phyloP scores from a whole-genome alignment of 2,888 invertebrate species.

The Bruchidius siliquastri region DNA sequence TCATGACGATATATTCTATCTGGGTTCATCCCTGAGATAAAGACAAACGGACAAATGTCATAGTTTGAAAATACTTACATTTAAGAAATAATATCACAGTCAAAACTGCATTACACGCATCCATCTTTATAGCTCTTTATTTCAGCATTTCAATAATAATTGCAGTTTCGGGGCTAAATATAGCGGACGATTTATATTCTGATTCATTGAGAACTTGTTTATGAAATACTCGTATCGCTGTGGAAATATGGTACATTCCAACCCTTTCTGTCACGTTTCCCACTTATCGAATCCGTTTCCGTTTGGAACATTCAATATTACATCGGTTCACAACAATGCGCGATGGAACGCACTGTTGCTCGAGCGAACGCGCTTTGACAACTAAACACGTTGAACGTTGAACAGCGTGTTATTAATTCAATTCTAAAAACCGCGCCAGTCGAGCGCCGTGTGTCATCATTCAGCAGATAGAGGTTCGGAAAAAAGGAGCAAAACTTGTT shows the following conservation, averaged over 20 bases:
- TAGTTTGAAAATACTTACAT: no score
- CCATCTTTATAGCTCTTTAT: neutral
- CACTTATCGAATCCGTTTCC: neutral
- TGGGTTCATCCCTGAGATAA: no score
- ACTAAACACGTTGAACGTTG: neutral
- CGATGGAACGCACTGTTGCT: neutral
- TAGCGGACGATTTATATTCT: neutral
- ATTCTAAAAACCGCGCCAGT: neutral
- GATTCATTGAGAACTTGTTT: neutral
- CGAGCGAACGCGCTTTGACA: neutral
- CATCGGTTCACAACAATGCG: neutral
- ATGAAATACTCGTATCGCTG: neutral
- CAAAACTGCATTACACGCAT: neutral
- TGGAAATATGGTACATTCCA: neutral
- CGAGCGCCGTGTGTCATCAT: neutral
- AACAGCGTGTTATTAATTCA: neutral
- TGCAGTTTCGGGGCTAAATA: neutral
- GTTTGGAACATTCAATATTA: neutral
- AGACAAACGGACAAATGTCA: no score
- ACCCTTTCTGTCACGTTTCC: neutral
- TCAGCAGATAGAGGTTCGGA: neutral
- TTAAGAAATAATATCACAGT: neutral
- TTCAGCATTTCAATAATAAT: neutral
- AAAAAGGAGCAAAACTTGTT: neutral
- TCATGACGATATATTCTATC: no score